Evolutionary conservation across 1,140 invertebrate genomes (phyloP), one percentile per base, ranked within the genome.

Genomic region (Scaptodrosophila lebanonensis): DNA sequence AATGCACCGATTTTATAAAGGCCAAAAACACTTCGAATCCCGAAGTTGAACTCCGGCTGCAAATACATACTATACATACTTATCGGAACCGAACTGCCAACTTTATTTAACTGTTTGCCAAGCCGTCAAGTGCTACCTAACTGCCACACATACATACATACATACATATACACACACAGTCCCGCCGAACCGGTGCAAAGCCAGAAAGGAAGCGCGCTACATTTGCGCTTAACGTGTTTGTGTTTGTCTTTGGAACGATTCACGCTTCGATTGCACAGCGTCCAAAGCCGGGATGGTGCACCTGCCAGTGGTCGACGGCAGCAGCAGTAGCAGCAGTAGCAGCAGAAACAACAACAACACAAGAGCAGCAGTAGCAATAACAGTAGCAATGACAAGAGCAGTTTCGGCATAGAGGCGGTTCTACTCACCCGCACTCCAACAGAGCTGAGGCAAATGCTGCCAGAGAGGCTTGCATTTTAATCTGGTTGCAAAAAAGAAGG

Each of bases 81-180:
- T n/a, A 51, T 35, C 51, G 35, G 53, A 44, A 35, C 22, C 3
- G 32, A 33, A 33, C 44, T 68, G 73, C 73, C 73, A 77, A 77
- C 73, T 77, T 79, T 77, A 77, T 77, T 77, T 77, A 77, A 79
- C 73, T 77, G 73, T 77, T 77, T 77, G 73, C 73, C 68, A 73
- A 77, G 68, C 73, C 79, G 73, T 79, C 73, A 79, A 77, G 73
- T 73, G 68, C 54, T 73, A 73, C 68, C 73, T 79, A 79, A 79
- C 73, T 72, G 73, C 68, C 50, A 50, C 51, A 60, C 43, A 53
- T 51, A 15, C 48, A 18, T 20, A 11, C 30, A 43, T 47, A 43
- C 56, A 36, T 12, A 35, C 11, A 30, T 16, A 12, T 35, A 20
- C 27, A 36, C 39, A 60, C 59, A 57, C 42, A 59, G 47, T 51